Conservation (phyloP, 2,888 invertebrate genomes). For the Nomada hirtipes region DNA sequence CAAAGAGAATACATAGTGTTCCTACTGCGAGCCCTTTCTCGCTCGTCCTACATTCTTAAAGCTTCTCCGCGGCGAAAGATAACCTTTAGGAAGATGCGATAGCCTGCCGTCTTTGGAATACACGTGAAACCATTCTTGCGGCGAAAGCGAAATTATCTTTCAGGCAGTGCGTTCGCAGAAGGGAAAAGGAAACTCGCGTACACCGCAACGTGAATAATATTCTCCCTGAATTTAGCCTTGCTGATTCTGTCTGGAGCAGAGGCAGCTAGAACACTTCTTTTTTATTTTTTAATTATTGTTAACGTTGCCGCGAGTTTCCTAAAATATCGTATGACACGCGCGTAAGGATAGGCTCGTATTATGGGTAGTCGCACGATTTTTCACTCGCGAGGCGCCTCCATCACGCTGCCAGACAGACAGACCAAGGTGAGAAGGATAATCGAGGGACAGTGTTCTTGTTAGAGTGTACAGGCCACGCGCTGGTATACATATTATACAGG, state of each 20-base stretch:
- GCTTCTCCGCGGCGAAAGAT: slow-evolving; percentile 25
- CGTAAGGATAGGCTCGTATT: not conserved
- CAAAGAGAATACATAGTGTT: slow-evolving; percentile 51
- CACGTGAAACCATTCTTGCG: slow-evolving; percentile 21
- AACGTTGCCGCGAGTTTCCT: slow-evolving; percentile 1
- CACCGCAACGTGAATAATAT: slow-evolving; percentile 16
- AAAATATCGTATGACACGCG: not conserved
- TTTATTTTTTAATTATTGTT: not conserved
- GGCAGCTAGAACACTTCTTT: too few species aligned
- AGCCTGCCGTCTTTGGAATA: too few species aligned
- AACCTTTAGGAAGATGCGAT: slow-evolving; percentile 18
- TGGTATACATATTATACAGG: slow-evolving; percentile 53
- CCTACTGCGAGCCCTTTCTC: slow-evolving; percentile 46
- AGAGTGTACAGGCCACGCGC: slow-evolving; percentile 62
- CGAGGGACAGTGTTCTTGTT: slow-evolving; percentile 38
- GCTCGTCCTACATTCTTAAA: slow-evolving; percentile 54
- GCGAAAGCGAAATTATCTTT: slow-evolving; percentile 4
- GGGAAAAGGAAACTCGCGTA: slow-evolving; percentile 16
- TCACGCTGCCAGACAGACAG: slow-evolving; percentile 51
- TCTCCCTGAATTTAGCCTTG: not conserved
- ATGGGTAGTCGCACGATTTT: slow-evolving; percentile 56
- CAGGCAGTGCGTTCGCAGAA: slow-evolving; percentile 5
- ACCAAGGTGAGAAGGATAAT: slow-evolving; percentile 49
- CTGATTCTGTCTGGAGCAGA: not conserved
- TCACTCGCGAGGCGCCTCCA: slow-evolving; percentile 47